phyloP scores from a whole-genome alignment of 2,113 vertebrate species.

The Sebastes schlegelii region DNA sequence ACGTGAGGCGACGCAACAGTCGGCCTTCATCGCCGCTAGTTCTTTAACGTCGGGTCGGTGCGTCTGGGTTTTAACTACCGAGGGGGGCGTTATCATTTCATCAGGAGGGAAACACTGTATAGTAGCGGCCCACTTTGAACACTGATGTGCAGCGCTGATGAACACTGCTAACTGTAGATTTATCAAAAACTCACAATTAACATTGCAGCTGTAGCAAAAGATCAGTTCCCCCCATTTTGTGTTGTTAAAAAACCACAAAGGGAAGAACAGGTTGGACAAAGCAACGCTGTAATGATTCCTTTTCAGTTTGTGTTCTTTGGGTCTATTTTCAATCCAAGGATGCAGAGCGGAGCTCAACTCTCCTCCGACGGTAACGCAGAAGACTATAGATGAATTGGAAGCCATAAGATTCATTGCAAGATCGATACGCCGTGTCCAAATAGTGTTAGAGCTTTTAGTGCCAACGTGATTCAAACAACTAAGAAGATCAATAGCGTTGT shows the following conservation, averaged over 20 bases:
- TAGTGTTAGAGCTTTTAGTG: slow-evolving; percentile 15
- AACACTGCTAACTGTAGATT: not conserved
- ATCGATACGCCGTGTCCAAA: slow-evolving; percentile 14
- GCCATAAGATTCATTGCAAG: not conserved
- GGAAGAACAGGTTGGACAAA: not conserved
- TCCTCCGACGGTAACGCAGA: no score
- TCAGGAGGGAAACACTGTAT: no score
- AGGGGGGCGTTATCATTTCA: no score
- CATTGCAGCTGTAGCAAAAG: not conserved
- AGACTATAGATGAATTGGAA: not conserved
- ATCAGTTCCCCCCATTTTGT: not conserved
- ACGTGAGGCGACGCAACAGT: no score
- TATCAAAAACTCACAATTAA: not conserved
- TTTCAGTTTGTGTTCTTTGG: not conserved
- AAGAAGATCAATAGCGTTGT: slow-evolving; percentile 26
- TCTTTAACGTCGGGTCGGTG: no score
- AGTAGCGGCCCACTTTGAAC: no score
- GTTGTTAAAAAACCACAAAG: not conserved
- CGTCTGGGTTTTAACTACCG: no score
- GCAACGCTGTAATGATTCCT: not conserved
- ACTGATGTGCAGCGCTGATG: no score
- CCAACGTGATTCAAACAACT: slow-evolving; percentile 12
- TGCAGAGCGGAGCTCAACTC: not conserved
- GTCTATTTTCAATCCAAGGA: not conserved
- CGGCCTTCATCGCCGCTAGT: no score